Percentiles rank a stretch among this genome's conserved stretches.
Conservation (phyloP, 37 sponge, comb jelly and placozoan genomes). For the Halisarca cf. caerulea region DNA sequence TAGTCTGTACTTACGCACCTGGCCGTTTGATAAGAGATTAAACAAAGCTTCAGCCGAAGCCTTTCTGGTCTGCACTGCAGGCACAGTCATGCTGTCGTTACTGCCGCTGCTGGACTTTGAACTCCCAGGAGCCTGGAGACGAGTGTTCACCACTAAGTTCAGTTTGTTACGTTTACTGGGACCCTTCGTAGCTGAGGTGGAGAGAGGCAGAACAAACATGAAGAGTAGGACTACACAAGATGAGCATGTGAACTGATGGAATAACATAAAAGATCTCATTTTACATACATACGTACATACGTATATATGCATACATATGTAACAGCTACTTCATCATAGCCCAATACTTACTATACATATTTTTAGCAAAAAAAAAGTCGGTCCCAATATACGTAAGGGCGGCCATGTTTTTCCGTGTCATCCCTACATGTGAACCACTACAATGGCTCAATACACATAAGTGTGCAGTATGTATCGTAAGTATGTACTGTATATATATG, state of each 20-base stretch:
- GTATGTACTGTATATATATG: too few species aligned
- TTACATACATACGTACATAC: too few species aligned
- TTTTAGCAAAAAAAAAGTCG: too few species aligned
- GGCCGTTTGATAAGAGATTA: constrained; percentile 58
- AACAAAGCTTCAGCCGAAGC: constrained; percentile 58
- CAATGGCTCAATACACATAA: too few species aligned
- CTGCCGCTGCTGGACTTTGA: constrained; percentile 64
- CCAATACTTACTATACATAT: too few species aligned
- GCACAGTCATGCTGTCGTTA: constrained; percentile 4
- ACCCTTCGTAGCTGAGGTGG: constrained; percentile 38
- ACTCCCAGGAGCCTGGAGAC: constrained; percentile 29
- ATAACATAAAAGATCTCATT: too few species aligned
- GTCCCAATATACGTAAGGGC: too few species aligned
- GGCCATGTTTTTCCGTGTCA: too few species aligned
- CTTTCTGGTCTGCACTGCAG: constrained; percentile 21
- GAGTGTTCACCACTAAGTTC: constrained; percentile 48
- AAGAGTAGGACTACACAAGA: neutral
- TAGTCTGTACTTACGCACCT: constrained; percentile 53
- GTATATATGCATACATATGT: too few species aligned
- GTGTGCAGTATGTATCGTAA: too few species aligned
- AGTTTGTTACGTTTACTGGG: constrained; percentile 36
- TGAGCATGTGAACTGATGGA: neutral
- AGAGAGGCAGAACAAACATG: neutral
- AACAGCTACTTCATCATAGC: too few species aligned
- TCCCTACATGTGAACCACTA: too few species aligned